These are phyloP conservation scores for Ciconia nigra DNA, from an alignment of 2,797 vertebrate species.

Conservation along the genomic window DNA sequence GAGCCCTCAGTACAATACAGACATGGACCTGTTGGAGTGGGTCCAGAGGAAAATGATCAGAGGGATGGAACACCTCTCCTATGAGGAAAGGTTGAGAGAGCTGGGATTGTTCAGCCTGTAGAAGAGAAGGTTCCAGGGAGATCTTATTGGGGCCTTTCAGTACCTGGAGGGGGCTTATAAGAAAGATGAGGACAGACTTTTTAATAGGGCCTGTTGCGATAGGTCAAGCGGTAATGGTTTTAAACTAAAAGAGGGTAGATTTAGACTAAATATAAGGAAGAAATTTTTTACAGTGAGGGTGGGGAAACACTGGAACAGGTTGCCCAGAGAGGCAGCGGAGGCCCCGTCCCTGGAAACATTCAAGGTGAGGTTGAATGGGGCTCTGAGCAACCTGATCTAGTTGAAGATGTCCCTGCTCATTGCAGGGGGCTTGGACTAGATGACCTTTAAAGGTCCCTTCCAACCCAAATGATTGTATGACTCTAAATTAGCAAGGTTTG, in stretches of 20 bases:
- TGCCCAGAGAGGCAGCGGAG: neutral
- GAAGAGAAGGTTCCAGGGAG: accelerated
- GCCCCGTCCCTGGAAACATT: neutral
- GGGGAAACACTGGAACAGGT: neutral
- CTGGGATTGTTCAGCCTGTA: neutral
- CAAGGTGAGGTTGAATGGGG: accelerated
- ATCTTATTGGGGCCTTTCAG: neutral
- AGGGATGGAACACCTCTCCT: neutral
- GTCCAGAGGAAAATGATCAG: neutral
- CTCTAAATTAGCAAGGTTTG: neutral
- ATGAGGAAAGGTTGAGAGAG: neutral
- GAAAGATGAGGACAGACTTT: neutral
- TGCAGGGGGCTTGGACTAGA: neutral
- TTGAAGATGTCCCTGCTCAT: neutral
- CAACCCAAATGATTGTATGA: neutral
- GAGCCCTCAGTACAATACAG: neutral
- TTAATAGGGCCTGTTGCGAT: accelerated
- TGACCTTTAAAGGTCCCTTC: neutral
- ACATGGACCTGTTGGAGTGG: neutral
- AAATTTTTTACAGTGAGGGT: neutral
- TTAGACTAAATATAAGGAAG: neutral
- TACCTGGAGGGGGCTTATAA: neutral
- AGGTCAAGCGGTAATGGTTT: neutral
- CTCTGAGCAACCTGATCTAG: neutral
- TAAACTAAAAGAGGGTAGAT: neutral